Evolutionary conservation across 2,888 invertebrate genomes (phyloP), one percentile per base, ranked within the genome.

Genomic region (Meloe dianella): DNA sequence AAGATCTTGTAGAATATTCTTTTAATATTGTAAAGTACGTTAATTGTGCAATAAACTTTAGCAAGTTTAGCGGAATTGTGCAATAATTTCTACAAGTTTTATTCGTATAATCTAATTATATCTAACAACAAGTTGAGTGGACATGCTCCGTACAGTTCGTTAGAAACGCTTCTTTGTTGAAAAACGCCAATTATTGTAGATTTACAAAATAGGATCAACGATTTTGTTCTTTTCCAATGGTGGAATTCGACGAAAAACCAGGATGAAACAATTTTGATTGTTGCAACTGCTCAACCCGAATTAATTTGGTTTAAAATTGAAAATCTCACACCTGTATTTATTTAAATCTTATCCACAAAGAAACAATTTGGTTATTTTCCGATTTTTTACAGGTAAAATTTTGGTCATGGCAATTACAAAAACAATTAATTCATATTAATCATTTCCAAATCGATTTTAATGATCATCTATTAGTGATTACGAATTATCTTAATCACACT

Each of bases 391-490:
- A 74, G 75, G 63, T 69, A 20, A 64, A 69, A 63, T 64, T 76
- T 57, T 73, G 73, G 73, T 61, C 58, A n/a, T 73, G 73, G 74
- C 29, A 56, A 22, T 47, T 74, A 41, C 65, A 67, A n/a, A 68
- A 68, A 47, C 64, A 68, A 30, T 58, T 79, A 7, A 71, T 70
- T 12, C 71, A 75, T 10, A 65, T 83, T 14, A 75, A 78, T 63
- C 71, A 77, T 57, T 74, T 82, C 47, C 74, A 72, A 63, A 67
- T 76, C 30, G 71, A 69, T 14, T 60, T 68, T n/a, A 68, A 74
- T 20, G 70, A 78, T 64, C 75, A 80, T 67, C 61, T 82, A 30
- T 56, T 83, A 35, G 57, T 83, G n/a, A 51, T 80, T 7, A 67
- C 73, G 47, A 70, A 80, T 51, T 64, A 69, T 12, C 67, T 65